Evolutionary conservation across 2,888 invertebrate genomes (phyloP).

Genomic region (Mongoloraphidia duomilia): DNA sequence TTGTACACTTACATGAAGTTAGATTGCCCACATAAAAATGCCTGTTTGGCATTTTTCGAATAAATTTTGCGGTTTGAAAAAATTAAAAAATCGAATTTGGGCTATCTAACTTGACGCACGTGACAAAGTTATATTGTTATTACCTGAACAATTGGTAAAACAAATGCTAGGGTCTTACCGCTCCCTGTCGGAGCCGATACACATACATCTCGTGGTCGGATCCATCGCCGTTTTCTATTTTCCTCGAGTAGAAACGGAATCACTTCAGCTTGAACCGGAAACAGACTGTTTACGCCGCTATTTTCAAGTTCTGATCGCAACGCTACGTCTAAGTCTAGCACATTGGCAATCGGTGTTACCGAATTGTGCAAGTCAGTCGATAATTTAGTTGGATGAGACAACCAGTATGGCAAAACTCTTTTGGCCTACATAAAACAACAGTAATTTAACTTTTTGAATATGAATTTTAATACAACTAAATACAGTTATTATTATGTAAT

Average conservation of each 20-base stretch:
- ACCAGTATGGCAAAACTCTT: slow-evolving; percentile 74
- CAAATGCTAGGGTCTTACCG: slow-evolving; percentile 92
- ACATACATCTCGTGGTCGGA: slow-evolving; percentile 80
- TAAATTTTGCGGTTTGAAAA: no score
- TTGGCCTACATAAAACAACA: slow-evolving; percentile 40
- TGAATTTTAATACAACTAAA: no score
- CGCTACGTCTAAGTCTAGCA: slow-evolving; percentile 45
- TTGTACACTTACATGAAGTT: slow-evolving; percentile 17
- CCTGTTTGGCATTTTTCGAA: no score
- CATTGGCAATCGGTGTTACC: slow-evolving; percentile 36
- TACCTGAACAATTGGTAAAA: slow-evolving; percentile 76
- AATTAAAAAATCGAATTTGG: neutral
- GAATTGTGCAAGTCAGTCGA: slow-evolving; percentile 52
- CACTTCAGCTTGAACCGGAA: slow-evolving; percentile 72
- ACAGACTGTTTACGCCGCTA: slow-evolving; percentile 62
- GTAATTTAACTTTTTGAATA: slow-evolving; percentile 9
- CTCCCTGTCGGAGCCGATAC: slow-evolving; percentile 96
- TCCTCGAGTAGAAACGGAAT: slow-evolving; percentile 61
- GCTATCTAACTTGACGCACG: neutral
- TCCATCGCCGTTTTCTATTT: slow-evolving; percentile 39
- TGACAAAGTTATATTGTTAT: neutral
- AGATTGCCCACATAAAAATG: no score
- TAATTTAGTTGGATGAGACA: slow-evolving; percentile 64
- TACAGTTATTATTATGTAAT: no score
- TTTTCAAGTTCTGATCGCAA: slow-evolving; percentile 46